These are phyloP conservation scores for Glaucidium brasilianum DNA, from an alignment of 2,113 vertebrate species.

Conservation along the genomic window DNA sequence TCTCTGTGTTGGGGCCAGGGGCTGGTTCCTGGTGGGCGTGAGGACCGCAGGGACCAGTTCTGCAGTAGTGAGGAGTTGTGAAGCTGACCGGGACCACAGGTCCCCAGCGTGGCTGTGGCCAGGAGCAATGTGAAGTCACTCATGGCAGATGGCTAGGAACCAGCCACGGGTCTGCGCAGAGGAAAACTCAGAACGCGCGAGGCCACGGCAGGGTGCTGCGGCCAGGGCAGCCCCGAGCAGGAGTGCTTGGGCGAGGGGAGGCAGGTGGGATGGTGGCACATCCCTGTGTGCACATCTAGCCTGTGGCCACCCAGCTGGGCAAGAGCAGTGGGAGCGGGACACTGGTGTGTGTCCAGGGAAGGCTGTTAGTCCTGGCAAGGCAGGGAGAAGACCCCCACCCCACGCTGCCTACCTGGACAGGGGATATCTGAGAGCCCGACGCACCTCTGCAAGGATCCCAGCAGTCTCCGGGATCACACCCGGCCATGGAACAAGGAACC, in stretches of 20 bases:
- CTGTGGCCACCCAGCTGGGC: neutral
- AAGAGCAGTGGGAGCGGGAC: neutral
- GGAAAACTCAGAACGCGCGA: neutral
- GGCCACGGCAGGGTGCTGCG: neutral
- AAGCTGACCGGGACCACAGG: neutral
- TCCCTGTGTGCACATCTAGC: neutral
- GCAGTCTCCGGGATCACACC: neutral
- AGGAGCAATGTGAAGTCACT: neutral
- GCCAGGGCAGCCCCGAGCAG: neutral
- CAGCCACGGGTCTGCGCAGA: neutral
- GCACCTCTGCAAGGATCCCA: neutral
- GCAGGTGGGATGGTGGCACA: neutral
- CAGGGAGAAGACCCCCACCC: neutral
- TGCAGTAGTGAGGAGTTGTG: neutral
- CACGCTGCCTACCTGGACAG: neutral
- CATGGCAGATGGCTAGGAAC: neutral
- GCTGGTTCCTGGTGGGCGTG: neutral
- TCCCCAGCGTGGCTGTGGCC: neutral
- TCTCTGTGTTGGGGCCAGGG: neutral
- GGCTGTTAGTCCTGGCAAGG: neutral
- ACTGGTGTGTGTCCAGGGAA: neutral
- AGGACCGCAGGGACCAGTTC: neutral
- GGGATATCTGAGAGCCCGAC: neutral
- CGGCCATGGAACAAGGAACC: neutral
- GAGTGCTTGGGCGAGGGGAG: neutral